A percentile compares a stretch with the other conserved stretches of the same genome.
Evolutionary conservation across 2,888 invertebrate species (phyloP).

Genomic region (Tolmerus cingulatus): DNA sequence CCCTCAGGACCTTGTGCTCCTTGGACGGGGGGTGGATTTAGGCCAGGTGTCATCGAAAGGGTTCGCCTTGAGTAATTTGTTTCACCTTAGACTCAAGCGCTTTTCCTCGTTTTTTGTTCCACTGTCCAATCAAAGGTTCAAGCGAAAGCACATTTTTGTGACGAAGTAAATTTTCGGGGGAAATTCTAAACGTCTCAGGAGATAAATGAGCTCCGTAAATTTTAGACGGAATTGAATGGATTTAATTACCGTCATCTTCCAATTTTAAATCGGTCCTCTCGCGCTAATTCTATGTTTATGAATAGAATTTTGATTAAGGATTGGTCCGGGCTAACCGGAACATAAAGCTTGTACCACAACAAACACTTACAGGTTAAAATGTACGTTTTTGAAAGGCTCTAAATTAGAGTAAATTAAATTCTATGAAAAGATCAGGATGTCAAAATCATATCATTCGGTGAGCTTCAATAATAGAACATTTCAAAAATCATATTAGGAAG

Average conservation of each 20-base stretch:
- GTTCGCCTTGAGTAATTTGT: slow-evolving; percentile 18
- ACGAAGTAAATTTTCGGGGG: not conserved
- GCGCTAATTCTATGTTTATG: not conserved
- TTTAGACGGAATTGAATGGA: not conserved
- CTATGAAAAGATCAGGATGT: too few relatives aligned
- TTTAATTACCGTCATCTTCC: not conserved
- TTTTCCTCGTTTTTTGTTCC: not conserved
- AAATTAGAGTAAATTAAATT: too few relatives aligned
- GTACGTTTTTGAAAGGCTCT: too few relatives aligned
- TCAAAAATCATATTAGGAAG: too few relatives aligned
- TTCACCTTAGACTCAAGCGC: not conserved
- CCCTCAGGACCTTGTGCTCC: not conserved
- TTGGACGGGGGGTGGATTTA: not conserved
- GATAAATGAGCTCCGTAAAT: not conserved
- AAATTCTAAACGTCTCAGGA: not conserved
- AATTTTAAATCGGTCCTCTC: not conserved
- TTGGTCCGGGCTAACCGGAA: not conserved
- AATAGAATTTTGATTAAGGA: not conserved
- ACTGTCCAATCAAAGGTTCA: not conserved
- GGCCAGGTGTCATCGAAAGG: slow-evolving; percentile 30
- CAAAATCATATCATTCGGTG: too few relatives aligned
- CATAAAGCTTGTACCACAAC: not conserved
- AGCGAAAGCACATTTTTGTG: not conserved
- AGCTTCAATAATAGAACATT: too few relatives aligned
- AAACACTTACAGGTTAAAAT: not conserved